phyloP scores from a whole-genome alignment of 2,797 vertebrate species.

The Harpagifer antarcticus region DNA sequence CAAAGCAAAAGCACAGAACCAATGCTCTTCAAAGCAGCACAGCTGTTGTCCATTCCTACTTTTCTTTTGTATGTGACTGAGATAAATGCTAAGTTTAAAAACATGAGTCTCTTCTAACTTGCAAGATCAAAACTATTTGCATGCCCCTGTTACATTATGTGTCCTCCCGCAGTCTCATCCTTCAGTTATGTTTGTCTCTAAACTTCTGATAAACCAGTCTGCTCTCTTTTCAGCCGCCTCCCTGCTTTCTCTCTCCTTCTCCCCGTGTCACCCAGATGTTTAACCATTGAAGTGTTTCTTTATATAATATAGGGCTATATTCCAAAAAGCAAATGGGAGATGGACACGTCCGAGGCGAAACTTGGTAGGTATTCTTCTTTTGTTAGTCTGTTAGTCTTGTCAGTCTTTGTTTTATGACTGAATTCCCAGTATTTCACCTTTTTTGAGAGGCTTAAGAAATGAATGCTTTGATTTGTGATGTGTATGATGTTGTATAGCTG shows the following conservation, averaged over 20 bases:
- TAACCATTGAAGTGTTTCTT: constrained; percentile 98
- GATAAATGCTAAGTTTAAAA: constrained; percentile 24
- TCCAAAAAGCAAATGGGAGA: constrained; percentile 99
- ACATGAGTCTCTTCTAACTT: constrained; percentile 23
- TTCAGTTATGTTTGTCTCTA: constrained; percentile 60
- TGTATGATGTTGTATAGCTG: not conserved
- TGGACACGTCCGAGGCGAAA: constrained; percentile 99
- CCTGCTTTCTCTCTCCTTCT: constrained; percentile 48
- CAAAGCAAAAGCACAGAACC: not conserved
- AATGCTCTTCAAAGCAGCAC: constrained; percentile 11
- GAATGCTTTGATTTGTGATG: not conserved
- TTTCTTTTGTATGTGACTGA: constrained; percentile 9
- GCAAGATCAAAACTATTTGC: constrained; percentile 48
- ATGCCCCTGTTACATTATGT: constrained; percentile 55
- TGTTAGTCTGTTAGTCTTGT: not conserved
- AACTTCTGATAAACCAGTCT: constrained; percentile 73
- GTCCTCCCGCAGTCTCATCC: constrained; percentile 46
- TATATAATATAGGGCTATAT: constrained; percentile 99
- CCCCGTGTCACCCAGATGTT: constrained; percentile 70
- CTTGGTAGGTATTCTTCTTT: constrained; percentile 91
- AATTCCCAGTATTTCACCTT: not conserved
- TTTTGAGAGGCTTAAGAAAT: not conserved
- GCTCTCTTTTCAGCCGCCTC: constrained; percentile 67
- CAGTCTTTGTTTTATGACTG: not conserved
- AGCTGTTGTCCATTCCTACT: constrained; percentile 6